Conservation (phyloP, 23 tunicate genomes). For the Trididemnum clinides region DNA sequence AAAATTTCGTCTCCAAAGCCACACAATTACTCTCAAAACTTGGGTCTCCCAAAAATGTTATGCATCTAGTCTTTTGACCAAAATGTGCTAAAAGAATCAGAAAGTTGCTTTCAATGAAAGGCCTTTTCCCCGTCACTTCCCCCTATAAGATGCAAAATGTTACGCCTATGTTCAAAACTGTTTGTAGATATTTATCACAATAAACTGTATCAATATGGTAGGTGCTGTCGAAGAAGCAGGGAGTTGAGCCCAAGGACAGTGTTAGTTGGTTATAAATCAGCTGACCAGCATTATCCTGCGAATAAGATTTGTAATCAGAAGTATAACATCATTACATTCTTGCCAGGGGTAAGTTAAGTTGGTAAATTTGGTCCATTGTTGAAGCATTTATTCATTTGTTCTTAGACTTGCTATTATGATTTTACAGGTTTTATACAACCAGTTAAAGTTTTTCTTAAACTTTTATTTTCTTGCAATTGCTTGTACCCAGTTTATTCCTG, state of each 20-base stretch:
- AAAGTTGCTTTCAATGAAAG: too few species aligned
- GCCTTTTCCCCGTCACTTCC: too few species aligned
- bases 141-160: too few species aligned
- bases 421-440: slow-evolving; percentile 85
- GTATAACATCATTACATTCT: slow-evolving; percentile 75
- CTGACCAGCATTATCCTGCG: slow-evolving; percentile 37
- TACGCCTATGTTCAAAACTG: too few species aligned
- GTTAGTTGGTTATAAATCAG: slow-evolving; percentile 17
- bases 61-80: too few species aligned
- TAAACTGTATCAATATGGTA: not conserved
- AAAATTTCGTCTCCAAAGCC: too few species aligned
- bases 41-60: too few species aligned
- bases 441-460: slow-evolving; percentile 92
- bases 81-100: not conserved
- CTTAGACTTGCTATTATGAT: too few species aligned
- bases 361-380: too few species aligned
- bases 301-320: slow-evolving; percentile 90
- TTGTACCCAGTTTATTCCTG: slow-evolving; percentile 90
- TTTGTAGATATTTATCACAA: not conserved
- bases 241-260: slow-evolving; percentile 44
- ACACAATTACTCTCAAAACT: too few species aligned
- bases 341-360: slow-evolving; percentile 77
- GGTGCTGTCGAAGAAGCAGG: slow-evolving; percentile 13
- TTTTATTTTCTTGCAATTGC: slow-evolving; percentile 85
- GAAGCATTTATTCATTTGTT: too few species aligned